Base-by-base conservation (phyloP, 2,888 invertebrate species). In the Conchocele bisecta region DNA sequence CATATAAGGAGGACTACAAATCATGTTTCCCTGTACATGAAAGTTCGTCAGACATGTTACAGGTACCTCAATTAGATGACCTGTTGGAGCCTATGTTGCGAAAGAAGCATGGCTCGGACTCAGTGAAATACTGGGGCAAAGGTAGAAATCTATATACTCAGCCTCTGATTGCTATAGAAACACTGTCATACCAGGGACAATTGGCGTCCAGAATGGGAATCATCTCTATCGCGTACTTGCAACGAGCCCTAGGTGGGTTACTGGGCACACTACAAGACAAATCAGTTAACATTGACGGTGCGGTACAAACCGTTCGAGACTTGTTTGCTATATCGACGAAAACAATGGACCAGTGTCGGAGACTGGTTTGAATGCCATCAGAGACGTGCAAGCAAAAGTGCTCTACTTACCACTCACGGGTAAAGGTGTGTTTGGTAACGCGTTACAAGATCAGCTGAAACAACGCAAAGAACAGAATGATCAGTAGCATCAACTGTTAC, bases 391-490 rank as follows among this genome's bases (percentile, higher is more conserved):
- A 17, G 26, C 20, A 1, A 67, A 75, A 28, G 57, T 73, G 3
- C n/a, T 64, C 11, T 53, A 50, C 39, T 50, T 70, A 37, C 67
- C 59, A 1, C 28, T 73, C 6, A 28, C 61, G n/a, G 53, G 35
- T 11, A 53, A 66, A 3, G 70, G 67, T 7, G 64, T 79, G 4
- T 75, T 72, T 42, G 72, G 69, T 17, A 39, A 46, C 20, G 71
- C 58, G 2, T 31, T 75, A 13, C 39, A 73, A 20, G 39, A 53
- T 1, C 69, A 53, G 24, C 42, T 75, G 13, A 72, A 73, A 46
- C 42, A 60, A 33, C 29, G 67, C n/a, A 79, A 79, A 53, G 75
- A 73, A 60, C 61, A 70, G 29, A 74, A 68, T 33, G 53, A 63
- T n/a, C 60, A 68, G 11, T 24, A 73, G 13, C 35, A 20, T 3